Conservation (phyloP, 2,797 vertebrate species). For the Peromyscus aztecus region DNA sequence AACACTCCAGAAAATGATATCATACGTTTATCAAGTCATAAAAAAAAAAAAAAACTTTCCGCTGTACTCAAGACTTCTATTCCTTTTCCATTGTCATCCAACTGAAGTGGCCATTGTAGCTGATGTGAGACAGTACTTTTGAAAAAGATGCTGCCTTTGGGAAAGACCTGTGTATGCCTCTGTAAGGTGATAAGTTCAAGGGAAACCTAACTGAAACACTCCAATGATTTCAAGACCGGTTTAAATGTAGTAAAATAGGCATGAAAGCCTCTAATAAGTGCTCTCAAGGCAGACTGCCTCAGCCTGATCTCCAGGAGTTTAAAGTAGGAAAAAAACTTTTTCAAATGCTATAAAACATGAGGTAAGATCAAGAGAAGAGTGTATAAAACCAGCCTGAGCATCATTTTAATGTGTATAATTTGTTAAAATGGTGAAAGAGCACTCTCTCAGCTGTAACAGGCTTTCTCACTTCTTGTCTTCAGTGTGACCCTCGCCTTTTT, state of each 20-base stretch:
- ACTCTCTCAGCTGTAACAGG: not conserved
- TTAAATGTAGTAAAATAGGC: conserved; percentile 79
- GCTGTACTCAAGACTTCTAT: conserved; percentile 28
- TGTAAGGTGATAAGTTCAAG: conserved; percentile 74
- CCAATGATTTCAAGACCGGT: conserved; percentile 58
- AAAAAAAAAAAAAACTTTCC: conserved; percentile 64
- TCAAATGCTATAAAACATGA: conserved; percentile 60
- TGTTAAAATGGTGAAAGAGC: not conserved
- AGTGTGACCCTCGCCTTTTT: not conserved
- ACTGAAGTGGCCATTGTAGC: conserved; percentile 63
- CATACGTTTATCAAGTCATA: conserved; percentile 70
- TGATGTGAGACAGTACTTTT: conserved; percentile 56
- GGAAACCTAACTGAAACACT: conserved; percentile 68
- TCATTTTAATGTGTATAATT: conserved; percentile 51
- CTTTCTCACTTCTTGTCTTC: not conserved
- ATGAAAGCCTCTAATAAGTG: conserved; percentile 76
- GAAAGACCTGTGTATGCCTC: not conserved
- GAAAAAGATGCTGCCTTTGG: conserved; percentile 63
- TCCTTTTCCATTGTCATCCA: not conserved
- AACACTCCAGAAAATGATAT: conserved; percentile 74
- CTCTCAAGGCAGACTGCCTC: conserved; percentile 69
- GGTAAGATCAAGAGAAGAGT: conserved; percentile 41
- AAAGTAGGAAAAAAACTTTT: conserved; percentile 65
- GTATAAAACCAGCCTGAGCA: conserved; percentile 23
- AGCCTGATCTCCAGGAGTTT: conserved; percentile 69